A percentile compares a stretch with the other conserved stretches of the same genome.
phyloP scores from a whole-genome alignment of 92 coral and sea anemone species.

The Micromussa lordhowensis region DNA sequence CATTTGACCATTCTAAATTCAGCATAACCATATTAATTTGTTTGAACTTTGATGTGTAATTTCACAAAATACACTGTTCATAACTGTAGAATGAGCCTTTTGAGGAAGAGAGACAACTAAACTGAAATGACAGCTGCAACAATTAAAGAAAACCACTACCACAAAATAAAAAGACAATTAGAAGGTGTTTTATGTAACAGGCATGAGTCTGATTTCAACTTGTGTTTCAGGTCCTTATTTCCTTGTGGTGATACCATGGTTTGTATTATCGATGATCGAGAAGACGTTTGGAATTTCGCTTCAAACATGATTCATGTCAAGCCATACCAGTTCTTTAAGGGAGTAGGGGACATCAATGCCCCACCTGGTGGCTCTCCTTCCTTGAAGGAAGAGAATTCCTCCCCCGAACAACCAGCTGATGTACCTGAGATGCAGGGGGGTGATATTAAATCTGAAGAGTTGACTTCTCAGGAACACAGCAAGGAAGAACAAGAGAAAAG shows the following conservation, averaged over 20 bases:
- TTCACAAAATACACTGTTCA: too few relatives aligned
- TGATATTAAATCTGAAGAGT: conserved; percentile 8
- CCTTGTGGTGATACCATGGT: conserved; percentile 99
- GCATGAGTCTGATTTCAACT: background rate
- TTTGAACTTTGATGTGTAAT: too few relatives aligned
- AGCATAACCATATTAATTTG: too few relatives aligned
- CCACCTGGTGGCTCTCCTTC: conserved; percentile 46
- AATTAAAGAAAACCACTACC: too few relatives aligned
- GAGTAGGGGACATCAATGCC: conserved; percentile 99
- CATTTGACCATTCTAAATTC: too few relatives aligned
- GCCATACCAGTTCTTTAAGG: conserved; percentile 94
- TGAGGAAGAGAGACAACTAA: too few relatives aligned
- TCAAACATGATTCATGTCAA: conserved; percentile 90
- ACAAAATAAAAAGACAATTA: too few relatives aligned
- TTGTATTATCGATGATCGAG: conserved; percentile 98
- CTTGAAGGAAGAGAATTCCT: conserved; percentile 41
- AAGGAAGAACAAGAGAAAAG: background rate
- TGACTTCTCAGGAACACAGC: conserved; percentile 25
- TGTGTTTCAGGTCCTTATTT: conserved; percentile 74
- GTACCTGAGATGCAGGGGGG: background rate
- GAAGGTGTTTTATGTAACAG: too few relatives aligned
- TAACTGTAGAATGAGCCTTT: too few relatives aligned
- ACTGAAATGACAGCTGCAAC: too few relatives aligned
- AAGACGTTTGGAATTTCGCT: conserved; percentile 97
- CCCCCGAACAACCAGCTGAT: conserved; percentile 22